phyloP scores from a whole-genome alignment of 37 sponge, comb jelly and placozoan genomes.

The Oopsacas minuta region DNA sequence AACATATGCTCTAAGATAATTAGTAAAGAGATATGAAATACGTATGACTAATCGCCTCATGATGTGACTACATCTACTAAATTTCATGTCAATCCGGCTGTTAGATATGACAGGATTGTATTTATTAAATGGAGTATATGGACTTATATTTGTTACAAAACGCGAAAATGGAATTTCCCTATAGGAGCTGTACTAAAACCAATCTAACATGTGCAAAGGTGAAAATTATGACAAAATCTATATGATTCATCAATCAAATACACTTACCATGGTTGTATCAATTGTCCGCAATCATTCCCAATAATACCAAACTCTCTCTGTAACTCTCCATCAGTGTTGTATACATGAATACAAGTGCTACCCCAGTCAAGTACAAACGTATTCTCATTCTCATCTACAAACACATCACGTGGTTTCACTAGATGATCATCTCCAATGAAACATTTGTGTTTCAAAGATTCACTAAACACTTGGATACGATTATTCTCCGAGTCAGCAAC shows the following conservation, averaged over 20 bases:
- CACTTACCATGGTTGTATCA: not conserved
- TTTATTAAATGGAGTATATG: too few relatives aligned
- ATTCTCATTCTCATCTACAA: slow-evolving; percentile 5
- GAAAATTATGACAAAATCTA: too few relatives aligned
- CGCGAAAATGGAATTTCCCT: too few relatives aligned
- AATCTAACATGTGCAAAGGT: too few relatives aligned
- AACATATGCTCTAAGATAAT: too few relatives aligned
- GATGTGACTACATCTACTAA: not conserved
- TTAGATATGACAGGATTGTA: too few relatives aligned
- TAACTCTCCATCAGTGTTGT: not conserved
- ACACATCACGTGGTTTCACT: not conserved
- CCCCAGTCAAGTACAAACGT: slow-evolving; percentile 7
- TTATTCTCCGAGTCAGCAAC: slow-evolving; percentile 7
- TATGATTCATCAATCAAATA: too few relatives aligned
- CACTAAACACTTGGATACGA: not conserved
- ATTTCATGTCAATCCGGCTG: too few relatives aligned
- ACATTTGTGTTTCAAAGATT: not conserved
- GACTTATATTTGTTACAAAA: not conserved
- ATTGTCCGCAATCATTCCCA: not conserved
- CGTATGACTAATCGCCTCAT: not conserved
- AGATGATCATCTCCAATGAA: slow-evolving; percentile 9
- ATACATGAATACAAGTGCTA: not conserved
- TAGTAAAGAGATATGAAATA: too few relatives aligned
- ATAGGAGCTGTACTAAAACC: too few relatives aligned
- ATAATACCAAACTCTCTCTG: not conserved